Evolutionary conservation across 2,888 invertebrate genomes (phyloP).

Genomic region (Morpho helenor): DNA sequence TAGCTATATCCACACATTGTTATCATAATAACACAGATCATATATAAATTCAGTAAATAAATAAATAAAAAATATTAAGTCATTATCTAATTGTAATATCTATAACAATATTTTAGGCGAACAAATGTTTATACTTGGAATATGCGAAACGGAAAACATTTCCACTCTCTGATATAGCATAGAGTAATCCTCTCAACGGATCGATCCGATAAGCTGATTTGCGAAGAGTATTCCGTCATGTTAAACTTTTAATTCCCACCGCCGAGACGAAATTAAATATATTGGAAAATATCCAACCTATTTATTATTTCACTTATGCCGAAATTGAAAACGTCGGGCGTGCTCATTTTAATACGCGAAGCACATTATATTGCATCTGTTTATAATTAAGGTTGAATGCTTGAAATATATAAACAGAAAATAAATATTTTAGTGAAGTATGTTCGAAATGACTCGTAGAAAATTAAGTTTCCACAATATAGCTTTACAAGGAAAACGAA

Average conservation of each 20-base stretch:
- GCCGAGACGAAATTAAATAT: slow-evolving; percentile 10
- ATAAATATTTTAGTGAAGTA: too few relatives aligned
- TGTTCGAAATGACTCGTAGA: too few relatives aligned
- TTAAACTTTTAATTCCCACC: slow-evolving; percentile 23
- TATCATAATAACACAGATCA: too few relatives aligned
- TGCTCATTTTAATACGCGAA: neutral
- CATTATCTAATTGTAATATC: too few relatives aligned
- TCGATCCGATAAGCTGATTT: slow-evolving; percentile 25
- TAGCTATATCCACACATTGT: too few relatives aligned
- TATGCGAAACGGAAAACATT: slow-evolving; percentile 21
- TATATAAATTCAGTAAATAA: too few relatives aligned
- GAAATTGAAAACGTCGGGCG: neutral
- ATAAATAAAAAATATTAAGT: too few relatives aligned
- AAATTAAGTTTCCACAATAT: too few relatives aligned
- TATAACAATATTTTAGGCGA: too few relatives aligned
- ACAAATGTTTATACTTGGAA: slow-evolving; percentile 19
- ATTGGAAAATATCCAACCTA: neutral
- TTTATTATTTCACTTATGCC: slow-evolving; percentile 1
- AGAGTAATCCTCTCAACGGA: slow-evolving; percentile 26
- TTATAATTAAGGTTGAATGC: neutral
- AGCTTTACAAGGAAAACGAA: too few relatives aligned
- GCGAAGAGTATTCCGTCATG: slow-evolving; percentile 18
- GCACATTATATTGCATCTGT: neutral
- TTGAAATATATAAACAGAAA: neutral
- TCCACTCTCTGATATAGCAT: slow-evolving; percentile 20